Percentiles rank a stretch among this genome's conserved stretches.
phyloP scores from a whole-genome alignment of 2,888 invertebrate genomes.

The Drosophila prolongata region DNA sequence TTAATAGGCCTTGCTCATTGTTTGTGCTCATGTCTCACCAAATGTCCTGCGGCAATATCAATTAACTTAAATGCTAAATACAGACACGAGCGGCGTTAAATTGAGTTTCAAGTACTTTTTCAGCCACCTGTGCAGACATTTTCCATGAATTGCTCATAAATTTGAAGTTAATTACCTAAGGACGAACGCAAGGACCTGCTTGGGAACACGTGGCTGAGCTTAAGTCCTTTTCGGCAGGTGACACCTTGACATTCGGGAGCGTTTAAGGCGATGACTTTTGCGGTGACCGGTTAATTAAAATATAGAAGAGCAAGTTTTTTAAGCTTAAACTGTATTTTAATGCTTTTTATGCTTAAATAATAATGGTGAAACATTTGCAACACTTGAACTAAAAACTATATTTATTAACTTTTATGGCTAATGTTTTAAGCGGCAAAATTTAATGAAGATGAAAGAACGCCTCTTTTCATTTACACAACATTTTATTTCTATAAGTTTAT shows the following conservation, averaged over 20 bases:
- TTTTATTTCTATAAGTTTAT: neutral
- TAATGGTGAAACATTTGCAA: too few relatives aligned
- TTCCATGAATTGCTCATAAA: conserved; percentile 65
- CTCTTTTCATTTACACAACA: too few relatives aligned
- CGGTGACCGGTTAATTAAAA: conserved; percentile 16
- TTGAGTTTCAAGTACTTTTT: conserved; percentile 42
- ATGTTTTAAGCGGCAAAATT: too few relatives aligned
- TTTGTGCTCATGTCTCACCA: conserved; percentile 11
- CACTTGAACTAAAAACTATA: too few relatives aligned
- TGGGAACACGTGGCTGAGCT: conserved; percentile 16
- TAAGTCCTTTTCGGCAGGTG: conserved; percentile 21
- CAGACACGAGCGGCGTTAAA: conserved; percentile 45
- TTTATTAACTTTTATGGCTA: too few relatives aligned
- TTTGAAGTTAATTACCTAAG: conserved; percentile 67
- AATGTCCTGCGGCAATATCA: conserved; percentile 58
- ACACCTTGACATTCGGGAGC: conserved; percentile 16
- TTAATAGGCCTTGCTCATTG: conserved; percentile 11
- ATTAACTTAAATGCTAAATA: conserved; percentile 64
- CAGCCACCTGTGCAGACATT: conserved; percentile 56
- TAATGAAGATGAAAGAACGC: too few relatives aligned
- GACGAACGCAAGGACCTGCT: conserved; percentile 27
- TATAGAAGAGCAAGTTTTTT: too few relatives aligned
- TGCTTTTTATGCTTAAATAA: too few relatives aligned
- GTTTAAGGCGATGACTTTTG: conserved; percentile 13
- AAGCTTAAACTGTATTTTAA: too few relatives aligned